Percentiles rank a stretch among this genome's conserved stretches.
Conservation (phyloP, 2,113 vertebrate genomes). For the Todiramphus saurophagus region DNA sequence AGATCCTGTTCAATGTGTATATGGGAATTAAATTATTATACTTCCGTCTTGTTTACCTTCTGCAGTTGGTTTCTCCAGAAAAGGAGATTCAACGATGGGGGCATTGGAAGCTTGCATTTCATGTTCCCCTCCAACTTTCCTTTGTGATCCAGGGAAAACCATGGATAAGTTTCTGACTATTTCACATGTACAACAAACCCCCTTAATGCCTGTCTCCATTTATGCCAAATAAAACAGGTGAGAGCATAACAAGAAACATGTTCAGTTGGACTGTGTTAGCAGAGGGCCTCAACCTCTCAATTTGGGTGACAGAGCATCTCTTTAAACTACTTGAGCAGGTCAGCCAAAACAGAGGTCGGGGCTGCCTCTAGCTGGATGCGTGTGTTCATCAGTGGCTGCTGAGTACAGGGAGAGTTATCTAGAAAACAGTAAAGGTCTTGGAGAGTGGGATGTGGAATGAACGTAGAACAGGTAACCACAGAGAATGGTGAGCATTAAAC, state of each 20-base stretch:
- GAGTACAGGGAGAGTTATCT: neutral
- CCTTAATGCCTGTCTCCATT: neutral
- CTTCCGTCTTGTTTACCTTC: neutral
- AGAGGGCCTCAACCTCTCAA: neutral
- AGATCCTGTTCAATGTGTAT: neutral
- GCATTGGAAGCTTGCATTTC: neutral
- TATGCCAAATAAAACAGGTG: neutral
- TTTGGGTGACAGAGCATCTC: neutral
- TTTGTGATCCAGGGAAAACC: neutral
- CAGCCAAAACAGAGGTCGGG: neutral
- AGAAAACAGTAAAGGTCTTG: neutral
- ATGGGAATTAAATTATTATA: neutral
- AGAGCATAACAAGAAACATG: neutral
- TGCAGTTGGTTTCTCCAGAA: neutral
- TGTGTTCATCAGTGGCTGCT: neutral
- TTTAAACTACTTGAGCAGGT: neutral
- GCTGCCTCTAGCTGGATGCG: neutral
- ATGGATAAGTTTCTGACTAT: neutral
- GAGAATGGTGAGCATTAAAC: neutral
- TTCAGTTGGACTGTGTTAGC: neutral
- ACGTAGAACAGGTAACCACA: neutral
- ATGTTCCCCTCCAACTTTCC: neutral
- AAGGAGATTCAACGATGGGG: neutral
- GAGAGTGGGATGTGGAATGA: neutral
- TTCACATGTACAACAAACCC: neutral